Conservation (phyloP, 1,140 invertebrate genomes). For the Glomeris maerens region DNA sequence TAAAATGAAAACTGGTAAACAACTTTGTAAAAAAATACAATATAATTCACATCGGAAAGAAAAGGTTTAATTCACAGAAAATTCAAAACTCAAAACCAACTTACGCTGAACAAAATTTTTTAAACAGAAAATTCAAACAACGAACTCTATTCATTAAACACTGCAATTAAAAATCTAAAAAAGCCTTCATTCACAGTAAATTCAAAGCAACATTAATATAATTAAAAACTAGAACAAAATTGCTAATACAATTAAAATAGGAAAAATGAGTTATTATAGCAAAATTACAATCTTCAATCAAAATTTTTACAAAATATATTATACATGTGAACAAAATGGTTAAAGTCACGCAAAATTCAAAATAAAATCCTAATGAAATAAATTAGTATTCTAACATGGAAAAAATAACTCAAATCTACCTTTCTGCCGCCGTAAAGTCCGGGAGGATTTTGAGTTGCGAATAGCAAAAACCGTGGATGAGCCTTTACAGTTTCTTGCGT, state of each 20-base stretch:
- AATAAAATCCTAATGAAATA: neutral
- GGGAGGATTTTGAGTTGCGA: slow-evolving; percentile 98
- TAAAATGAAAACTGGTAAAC: slow-evolving; percentile 9
- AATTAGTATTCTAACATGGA: neutral
- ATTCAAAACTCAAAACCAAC: too few relatives aligned
- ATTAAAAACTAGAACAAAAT: slow-evolving; percentile 12
- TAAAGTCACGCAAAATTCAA: neutral
- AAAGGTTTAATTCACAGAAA: neutral
- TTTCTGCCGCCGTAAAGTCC: slow-evolving; percentile 94
- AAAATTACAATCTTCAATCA: slow-evolving; percentile 8
- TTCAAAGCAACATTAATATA: too few relatives aligned
- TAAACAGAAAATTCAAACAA: too few relatives aligned
- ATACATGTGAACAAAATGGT: neutral
- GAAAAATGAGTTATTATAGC: neutral
- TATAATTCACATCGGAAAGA: neutral
- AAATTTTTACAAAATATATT: slow-evolving; percentile 10
- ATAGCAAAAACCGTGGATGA: slow-evolving; percentile 86
- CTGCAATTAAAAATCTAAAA: too few relatives aligned
- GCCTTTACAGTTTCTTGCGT: slow-evolving; percentile 84
- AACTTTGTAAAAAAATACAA: neutral
- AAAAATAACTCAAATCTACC: slow-evolving; percentile 30
- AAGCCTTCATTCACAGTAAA: too few relatives aligned
- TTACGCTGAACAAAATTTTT: too few relatives aligned
- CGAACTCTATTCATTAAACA: too few relatives aligned
- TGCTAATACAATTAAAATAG: neutral